Percentiles rank a stretch among this genome's conserved stretches.
phyloP scores from a whole-genome alignment of 2,113 vertebrate genomes.

The Plotosus lineatus region DNA sequence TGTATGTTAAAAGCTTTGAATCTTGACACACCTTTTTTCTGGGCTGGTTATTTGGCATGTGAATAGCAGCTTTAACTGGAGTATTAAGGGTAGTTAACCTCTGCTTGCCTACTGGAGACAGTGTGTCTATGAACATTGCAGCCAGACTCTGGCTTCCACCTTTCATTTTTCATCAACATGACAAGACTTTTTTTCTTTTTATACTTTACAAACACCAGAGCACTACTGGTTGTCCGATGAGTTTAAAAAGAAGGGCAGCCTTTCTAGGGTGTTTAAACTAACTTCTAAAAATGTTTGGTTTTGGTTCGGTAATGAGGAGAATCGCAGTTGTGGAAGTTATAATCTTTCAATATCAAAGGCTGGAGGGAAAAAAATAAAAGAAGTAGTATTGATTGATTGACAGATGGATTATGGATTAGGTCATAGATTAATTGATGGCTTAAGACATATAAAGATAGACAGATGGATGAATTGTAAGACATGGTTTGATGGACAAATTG shows the following conservation, averaged over 20 bases:
- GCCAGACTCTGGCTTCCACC: not conserved
- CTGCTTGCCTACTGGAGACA: conserved; percentile 37
- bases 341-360: not conserved
- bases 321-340: not conserved
- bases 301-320: not conserved
- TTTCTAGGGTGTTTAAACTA: not conserved
- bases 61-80: conserved; percentile 37
- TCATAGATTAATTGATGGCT: too few species aligned
- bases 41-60: conserved; percentile 32
- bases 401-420: too few species aligned
- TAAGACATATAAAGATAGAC: too few species aligned
- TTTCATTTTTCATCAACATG: conserved; percentile 39
- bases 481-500: not conserved
- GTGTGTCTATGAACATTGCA: conserved; percentile 31
- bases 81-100: conserved; percentile 42
- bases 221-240: not conserved
- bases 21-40: conserved; percentile 35
- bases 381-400: too few species aligned
- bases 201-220: conserved; percentile 19
- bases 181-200: not conserved
- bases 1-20: conserved; percentile 58
- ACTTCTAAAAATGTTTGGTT: not conserved
- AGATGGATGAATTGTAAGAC: too few species aligned
- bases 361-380: not conserved
- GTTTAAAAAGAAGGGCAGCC: too few species aligned